phyloP scores from a whole-genome alignment of 2,113 vertebrate genomes.

The Cyprinodon variegatus region DNA sequence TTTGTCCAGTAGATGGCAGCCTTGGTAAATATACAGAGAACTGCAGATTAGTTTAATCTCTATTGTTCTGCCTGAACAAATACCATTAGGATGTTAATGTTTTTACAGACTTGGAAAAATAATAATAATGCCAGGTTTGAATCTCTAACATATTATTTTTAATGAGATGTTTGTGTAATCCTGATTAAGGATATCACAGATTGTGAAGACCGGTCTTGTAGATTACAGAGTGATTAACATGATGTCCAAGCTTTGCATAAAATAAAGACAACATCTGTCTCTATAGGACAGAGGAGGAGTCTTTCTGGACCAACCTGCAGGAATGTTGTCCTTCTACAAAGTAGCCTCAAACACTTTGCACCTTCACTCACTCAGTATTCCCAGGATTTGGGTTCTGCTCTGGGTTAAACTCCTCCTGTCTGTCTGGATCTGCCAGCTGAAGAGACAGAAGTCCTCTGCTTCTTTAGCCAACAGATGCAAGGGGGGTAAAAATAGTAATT shows the following conservation, averaged over 20 bases:
- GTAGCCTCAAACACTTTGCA: not conserved
- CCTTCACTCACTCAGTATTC: not conserved
- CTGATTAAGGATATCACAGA: conserved; percentile 6
- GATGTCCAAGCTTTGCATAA: conserved; percentile 36
- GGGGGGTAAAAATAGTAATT: too few species aligned
- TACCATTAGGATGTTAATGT: too few species aligned
- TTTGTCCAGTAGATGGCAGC: not conserved
- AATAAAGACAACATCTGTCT: not conserved
- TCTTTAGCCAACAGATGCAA: too few species aligned
- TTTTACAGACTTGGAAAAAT: too few species aligned
- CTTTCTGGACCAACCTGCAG: conserved; percentile 33
- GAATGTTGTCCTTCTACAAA: conserved; percentile 37
- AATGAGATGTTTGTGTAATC: conserved; percentile 4
- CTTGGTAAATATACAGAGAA: conserved; percentile 34
- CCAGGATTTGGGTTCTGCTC: not conserved
- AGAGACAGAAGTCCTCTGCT: not conserved
- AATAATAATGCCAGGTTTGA: too few species aligned
- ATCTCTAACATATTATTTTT: too few species aligned
- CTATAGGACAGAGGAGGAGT: conserved; percentile 1
- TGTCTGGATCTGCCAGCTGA: not conserved
- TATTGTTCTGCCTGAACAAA: not conserved
- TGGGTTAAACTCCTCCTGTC: not conserved
- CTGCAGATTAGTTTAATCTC: conserved; percentile 10
- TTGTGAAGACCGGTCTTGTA: conserved; percentile 27
- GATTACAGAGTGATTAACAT: conserved; percentile 8